Base-by-base conservation (phyloP, 2,888 invertebrate genomes). In the Epistrophe eligans region DNA sequence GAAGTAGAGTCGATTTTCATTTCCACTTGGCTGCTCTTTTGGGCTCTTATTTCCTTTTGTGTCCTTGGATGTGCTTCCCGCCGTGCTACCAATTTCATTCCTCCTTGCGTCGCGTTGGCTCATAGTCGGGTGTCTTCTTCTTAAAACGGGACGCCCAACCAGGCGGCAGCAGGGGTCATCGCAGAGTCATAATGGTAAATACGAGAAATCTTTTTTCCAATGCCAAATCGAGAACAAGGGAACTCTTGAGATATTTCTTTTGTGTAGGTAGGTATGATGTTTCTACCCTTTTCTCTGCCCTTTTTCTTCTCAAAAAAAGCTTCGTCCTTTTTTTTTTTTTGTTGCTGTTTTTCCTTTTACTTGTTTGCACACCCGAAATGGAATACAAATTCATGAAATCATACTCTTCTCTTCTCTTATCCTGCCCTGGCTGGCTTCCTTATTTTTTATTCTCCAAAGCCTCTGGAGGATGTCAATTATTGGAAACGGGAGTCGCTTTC, bases 131-230 rank as follows among this genome's bases (percentile, higher is more conserved):
- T 60, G 40, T 38, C 38, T 38, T 35, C 17, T 60, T 13, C 38
- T 24, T 9, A 2, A 70, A 17, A 55, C 48, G 40, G 64, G 64
- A 40, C n/a, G 77, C 55, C 45, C 60, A 57, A 60, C 58, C 55
- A 52, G 24, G 52, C 62, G 50, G 50, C 48, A 52, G 66, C 73
- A 71, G 81, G 81, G 80, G 84, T 81, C 85, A 82, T 81, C 77
- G 55, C 70, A 77, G 66, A 77, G 66, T 85, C 72, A 72, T 83
- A 83, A 83, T 79, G 79, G 79, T 85, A 81, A 81, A 85, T 82
- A 74, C 74, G 77, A 85, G 82, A 24, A 85, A 85, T 85, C 85
- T 85, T 85, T 85, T 85, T 85, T 74, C 85, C 82, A 85, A 85
- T 82, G 85, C 82, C 85, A 80, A 79, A 67, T 52, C 81, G 40